phyloP scores from a whole-genome alignment of 2,113 vertebrate species.

The Microcebus tavaratra region DNA sequence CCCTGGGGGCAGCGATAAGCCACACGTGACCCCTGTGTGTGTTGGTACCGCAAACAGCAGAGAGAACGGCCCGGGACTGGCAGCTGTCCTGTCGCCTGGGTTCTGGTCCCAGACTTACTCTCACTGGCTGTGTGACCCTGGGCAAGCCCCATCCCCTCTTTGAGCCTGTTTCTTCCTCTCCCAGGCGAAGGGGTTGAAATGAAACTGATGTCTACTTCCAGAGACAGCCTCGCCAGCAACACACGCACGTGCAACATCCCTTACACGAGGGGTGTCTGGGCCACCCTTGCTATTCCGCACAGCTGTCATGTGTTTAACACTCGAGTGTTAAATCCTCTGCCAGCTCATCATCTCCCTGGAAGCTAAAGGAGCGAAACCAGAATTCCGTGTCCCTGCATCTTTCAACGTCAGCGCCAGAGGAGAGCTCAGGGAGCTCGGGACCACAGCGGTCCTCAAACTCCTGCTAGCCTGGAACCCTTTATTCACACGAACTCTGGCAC shows the following conservation, averaged over 20 bases:
- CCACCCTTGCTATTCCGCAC: not conserved
- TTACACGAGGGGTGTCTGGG: not conserved
- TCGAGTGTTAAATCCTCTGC: not conserved
- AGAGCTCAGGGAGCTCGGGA: not conserved
- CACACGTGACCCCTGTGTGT: rapidly evolving
- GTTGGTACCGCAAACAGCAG: not conserved
- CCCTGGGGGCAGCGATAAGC: too few species aligned
- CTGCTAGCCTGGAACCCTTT: not conserved
- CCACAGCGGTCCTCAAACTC: too few species aligned
- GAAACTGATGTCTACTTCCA: not conserved
- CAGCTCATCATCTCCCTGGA: not conserved
- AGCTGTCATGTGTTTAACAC: not conserved
- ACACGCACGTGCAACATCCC: not conserved
- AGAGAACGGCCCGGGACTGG: not conserved
- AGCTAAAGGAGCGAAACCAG: not conserved
- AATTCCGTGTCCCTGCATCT: not conserved
- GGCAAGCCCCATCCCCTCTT: not conserved
- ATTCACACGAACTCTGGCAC: not conserved
- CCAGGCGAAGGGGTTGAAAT: not conserved
- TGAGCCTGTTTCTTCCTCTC: not conserved
- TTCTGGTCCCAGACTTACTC: not conserved
- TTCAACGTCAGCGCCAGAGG: not conserved
- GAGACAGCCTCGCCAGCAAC: not conserved
- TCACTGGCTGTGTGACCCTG: not conserved
- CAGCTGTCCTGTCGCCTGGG: not conserved